A percentile compares a stretch with the other conserved stretches of the same genome.
These are phyloP conservation scores for Autographa pulchrina DNA, from an alignment of 2,888 invertebrate genomes.

Conservation along the genomic window DNA sequence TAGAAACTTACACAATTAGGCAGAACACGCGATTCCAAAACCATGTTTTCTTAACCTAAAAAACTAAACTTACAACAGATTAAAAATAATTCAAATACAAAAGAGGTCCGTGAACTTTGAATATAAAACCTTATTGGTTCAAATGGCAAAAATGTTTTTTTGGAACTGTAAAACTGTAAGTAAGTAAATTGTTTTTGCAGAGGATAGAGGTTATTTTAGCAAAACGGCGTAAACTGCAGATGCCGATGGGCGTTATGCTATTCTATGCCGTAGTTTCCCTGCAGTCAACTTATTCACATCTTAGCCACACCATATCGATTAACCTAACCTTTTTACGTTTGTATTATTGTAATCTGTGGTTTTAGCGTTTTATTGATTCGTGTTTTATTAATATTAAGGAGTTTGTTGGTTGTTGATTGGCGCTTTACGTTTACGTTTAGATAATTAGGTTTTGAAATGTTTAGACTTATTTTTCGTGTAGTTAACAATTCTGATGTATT, in stretches of 20 bases:
- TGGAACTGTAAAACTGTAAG: slow-evolving; percentile 17
- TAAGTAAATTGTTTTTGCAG: slow-evolving; percentile 56
- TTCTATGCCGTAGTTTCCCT: slow-evolving; percentile 85
- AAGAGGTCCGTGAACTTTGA: slow-evolving; percentile 28
- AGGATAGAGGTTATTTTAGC: slow-evolving; percentile 64
- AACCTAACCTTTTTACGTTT: slow-evolving; percentile 70
- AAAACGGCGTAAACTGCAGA: slow-evolving; percentile 79
- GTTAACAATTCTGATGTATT: not conserved
- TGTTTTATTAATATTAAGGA: not conserved
- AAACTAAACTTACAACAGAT: slow-evolving; percentile 23
- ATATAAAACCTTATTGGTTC: slow-evolving; percentile 25
- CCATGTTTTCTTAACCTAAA: slow-evolving; percentile 50
- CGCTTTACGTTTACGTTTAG: not conserved
- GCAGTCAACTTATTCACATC: slow-evolving; percentile 84
- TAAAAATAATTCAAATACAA: slow-evolving; percentile 21
- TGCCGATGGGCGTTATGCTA: slow-evolving; percentile 83
- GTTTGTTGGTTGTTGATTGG: not conserved
- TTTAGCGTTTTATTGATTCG: slow-evolving; percentile 21
- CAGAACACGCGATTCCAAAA: slow-evolving; percentile 38
- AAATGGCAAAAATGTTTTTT: slow-evolving; percentile 41
- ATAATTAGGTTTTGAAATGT: not conserved
- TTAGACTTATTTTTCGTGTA: not conserved
- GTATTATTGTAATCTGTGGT: slow-evolving; percentile 62
- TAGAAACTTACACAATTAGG: slow-evolving; percentile 12
- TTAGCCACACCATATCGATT: slow-evolving; percentile 85